These are phyloP conservation scores for Rallus limicola DNA, from an alignment of 2,113 vertebrate species.

Conservation along the genomic window DNA sequence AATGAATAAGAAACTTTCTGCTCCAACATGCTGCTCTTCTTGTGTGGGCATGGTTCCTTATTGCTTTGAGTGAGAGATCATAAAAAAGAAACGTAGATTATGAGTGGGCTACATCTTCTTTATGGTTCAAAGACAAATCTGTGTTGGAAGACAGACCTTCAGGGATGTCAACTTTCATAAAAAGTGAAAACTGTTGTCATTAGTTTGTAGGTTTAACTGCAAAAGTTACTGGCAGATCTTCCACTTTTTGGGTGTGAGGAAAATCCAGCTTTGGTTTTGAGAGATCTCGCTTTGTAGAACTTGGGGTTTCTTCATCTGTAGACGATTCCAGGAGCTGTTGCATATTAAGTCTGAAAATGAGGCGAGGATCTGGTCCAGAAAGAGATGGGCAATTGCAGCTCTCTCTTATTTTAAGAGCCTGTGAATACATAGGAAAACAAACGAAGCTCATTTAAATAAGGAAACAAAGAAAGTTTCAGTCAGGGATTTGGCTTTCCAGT, in stretches of 20 bases:
- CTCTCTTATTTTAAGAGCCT: slow-evolving; percentile 92
- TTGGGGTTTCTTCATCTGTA: slow-evolving; percentile 42
- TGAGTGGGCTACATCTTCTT: not conserved
- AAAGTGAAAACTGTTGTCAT: not conserved
- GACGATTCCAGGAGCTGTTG: slow-evolving; percentile 75
- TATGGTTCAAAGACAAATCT: slow-evolving; percentile 7
- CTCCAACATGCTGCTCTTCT: not conserved
- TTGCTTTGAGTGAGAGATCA: slow-evolving; percentile 8
- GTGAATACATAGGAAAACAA: slow-evolving; percentile 64
- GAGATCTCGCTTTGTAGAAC: not conserved
- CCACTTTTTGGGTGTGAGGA: slow-evolving; percentile 51
- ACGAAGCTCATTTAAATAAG: not conserved
- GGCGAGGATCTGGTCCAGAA: slow-evolving; percentile 85
- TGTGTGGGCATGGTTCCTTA: not conserved
- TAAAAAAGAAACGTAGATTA: not conserved
- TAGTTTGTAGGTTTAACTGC: slow-evolving; percentile 51
- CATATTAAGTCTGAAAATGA: slow-evolving; percentile 80
- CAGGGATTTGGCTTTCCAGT: not conserved
- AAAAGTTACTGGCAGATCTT: slow-evolving; percentile 65
- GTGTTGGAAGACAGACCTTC: not conserved
- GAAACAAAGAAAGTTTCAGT: not conserved
- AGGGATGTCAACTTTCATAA: not conserved
- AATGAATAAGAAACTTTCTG: slow-evolving; percentile 47
- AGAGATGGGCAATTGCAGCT: slow-evolving; percentile 87
- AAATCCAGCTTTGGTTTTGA: slow-evolving; percentile 59